Percentiles rank a stretch among this genome's conserved stretches.
phyloP scores from a whole-genome alignment of 2,797 vertebrate species.

The Mycteria americana region DNA sequence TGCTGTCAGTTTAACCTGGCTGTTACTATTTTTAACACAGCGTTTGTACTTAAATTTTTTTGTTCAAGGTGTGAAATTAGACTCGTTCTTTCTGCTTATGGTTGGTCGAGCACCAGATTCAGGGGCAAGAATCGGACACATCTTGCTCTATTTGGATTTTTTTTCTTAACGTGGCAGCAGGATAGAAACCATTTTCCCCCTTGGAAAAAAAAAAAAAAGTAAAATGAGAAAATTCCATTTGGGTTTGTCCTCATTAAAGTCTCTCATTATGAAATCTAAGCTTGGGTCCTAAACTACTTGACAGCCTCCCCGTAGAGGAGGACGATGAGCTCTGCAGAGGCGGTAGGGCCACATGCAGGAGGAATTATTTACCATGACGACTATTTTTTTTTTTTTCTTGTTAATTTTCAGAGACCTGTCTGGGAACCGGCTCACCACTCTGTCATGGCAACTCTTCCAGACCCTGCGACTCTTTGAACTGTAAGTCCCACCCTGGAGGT shows the following conservation, averaged over 20 bases:
- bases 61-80: not conserved
- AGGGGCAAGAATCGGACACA: not conserved
- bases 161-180: not conserved
- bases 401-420: constrained; percentile 91
- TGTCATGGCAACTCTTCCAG: constrained; percentile 98
- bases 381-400: not conserved
- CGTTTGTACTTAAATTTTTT: not conserved
- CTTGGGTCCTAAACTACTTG: not conserved
- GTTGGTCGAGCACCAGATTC: not conserved
- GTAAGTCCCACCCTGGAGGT: constrained; percentile 82
- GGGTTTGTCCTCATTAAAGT: constrained; percentile 5
- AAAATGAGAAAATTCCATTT: not conserved
- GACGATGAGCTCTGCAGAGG: not conserved
- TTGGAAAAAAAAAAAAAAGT: not conserved
- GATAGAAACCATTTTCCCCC: not conserved
- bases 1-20: constrained; percentile 8
- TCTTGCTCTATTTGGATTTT: not conserved
- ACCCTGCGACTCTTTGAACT: constrained; percentile 94
- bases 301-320: not conserved
- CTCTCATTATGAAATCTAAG: constrained; percentile 8
- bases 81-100: not conserved
- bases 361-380: not conserved
- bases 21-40: not conserved
- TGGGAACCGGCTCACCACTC: constrained; percentile 92
- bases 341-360: not conserved